These are phyloP conservation scores for Bombus breviceps DNA, from an alignment of 1,140 invertebrate species.

Conservation along the genomic window DNA sequence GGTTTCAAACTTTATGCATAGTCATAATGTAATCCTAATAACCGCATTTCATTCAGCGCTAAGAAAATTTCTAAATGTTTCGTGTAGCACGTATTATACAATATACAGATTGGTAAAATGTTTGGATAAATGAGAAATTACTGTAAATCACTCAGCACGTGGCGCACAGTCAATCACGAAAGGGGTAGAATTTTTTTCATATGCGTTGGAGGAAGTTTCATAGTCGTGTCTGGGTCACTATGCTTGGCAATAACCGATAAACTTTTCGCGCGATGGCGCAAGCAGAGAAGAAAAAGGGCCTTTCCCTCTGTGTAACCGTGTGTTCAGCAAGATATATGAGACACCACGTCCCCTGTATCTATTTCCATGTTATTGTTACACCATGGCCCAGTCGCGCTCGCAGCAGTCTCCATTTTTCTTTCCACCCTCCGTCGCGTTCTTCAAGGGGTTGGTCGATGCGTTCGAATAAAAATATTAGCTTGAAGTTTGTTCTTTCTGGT, in stretches of 20 bases:
- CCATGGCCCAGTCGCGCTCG: not conserved
- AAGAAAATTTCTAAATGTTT: too few species aligned
- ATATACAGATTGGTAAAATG: too few species aligned
- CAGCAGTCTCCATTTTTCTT: slow-evolving; percentile 24
- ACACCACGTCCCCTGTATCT: slow-evolving; percentile 25
- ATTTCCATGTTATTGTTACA: slow-evolving; percentile 57
- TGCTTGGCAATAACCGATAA: slow-evolving; percentile 49
- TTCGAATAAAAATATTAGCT: not conserved
- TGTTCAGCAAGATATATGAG: slow-evolving; percentile 47
- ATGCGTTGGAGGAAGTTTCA: slow-evolving; percentile 19
- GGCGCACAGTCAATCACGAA: not conserved
- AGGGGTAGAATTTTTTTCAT: not conserved
- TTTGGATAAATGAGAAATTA: too few species aligned
- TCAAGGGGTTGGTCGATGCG: not conserved
- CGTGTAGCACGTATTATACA: too few species aligned
- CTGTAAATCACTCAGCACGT: not conserved
- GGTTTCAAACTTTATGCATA: too few species aligned
- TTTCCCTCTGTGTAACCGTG: not conserved
- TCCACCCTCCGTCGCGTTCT: not conserved
- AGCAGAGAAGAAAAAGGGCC: not conserved
- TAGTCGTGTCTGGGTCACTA: slow-evolving; percentile 47
- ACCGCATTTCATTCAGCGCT: too few species aligned
- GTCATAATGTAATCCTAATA: too few species aligned
- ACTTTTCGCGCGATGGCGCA: slow-evolving; percentile 41
- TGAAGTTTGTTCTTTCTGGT: not conserved